Percentiles rank a stretch among this genome's conserved stretches.
Evolutionary conservation across 2,888 invertebrate species (phyloP).

Genomic region (Allygus modestus): DNA sequence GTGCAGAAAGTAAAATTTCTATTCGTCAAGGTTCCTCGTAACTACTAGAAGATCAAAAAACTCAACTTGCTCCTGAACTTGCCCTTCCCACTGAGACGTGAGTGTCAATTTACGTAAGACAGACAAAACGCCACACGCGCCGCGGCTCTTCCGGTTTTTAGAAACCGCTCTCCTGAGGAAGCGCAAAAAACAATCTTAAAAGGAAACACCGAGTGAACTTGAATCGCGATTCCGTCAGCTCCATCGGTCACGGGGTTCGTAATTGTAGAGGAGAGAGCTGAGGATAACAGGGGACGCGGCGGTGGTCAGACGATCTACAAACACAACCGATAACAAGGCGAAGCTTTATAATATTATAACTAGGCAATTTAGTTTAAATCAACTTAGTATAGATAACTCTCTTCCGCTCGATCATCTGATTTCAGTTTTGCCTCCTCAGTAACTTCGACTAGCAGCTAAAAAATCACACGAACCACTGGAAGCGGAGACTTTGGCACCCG

Average conservation of each 20-base stretch:
- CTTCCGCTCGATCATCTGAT: too few species aligned
- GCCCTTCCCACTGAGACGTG: not conserved
- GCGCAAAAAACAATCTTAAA: slow-evolving; percentile 23
- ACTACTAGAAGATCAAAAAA: not conserved
- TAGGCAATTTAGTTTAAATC: too few species aligned
- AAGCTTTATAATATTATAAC: too few species aligned
- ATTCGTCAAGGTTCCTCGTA: not conserved
- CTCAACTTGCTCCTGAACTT: slow-evolving; percentile 8
- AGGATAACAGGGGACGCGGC: too few species aligned
- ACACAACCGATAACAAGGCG: too few species aligned
- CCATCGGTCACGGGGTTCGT: not conserved
- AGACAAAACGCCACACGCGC: not conserved
- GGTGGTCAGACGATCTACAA: too few species aligned
- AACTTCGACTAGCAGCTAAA: too few species aligned
- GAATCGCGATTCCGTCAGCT: not conserved
- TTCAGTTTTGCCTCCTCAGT: too few species aligned
- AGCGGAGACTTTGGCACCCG: too few species aligned
- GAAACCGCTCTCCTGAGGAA: not conserved
- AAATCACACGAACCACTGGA: too few species aligned
- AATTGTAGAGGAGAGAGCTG: slow-evolving; percentile 26
- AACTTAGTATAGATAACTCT: too few species aligned
- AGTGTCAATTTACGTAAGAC: not conserved
- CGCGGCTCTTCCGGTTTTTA: slow-evolving; percentile 16
- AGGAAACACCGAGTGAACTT: slow-evolving; percentile 24
- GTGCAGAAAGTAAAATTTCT: too few species aligned